phyloP scores from a whole-genome alignment of 2,797 vertebrate genomes.

The Parauchenoglanis punctatus region DNA sequence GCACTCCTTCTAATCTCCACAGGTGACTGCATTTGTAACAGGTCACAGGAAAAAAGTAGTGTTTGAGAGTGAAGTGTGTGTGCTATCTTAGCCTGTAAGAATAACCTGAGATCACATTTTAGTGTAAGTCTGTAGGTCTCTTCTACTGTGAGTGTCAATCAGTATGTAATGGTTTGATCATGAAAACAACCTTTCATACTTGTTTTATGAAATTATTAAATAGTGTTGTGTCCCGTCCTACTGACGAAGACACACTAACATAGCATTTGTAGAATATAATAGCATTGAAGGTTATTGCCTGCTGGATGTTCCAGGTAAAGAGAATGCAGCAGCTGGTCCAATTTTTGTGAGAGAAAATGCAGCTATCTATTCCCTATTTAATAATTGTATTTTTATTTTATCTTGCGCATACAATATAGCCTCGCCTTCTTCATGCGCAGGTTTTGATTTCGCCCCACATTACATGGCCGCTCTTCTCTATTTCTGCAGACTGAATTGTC shows the following conservation, averaged over 20 bases:
- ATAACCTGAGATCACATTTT: slow-evolving; percentile 8
- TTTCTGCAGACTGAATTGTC: slow-evolving; percentile 53
- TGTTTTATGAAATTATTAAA: not conserved
- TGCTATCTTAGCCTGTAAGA: slow-evolving; percentile 4
- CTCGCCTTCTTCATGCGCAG: slow-evolving; percentile 12
- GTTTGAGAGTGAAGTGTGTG: slow-evolving; percentile 6
- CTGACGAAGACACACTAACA: slow-evolving; percentile 7
- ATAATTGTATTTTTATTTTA: slow-evolving; percentile 46
- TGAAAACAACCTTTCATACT: not conserved
- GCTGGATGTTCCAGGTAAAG: slow-evolving; percentile 1
- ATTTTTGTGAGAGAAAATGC: slow-evolving; percentile 1
- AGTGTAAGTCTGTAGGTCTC: not conserved
- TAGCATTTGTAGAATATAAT: slow-evolving; percentile 10
- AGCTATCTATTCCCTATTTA: slow-evolving; percentile 17
- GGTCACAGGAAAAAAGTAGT: slow-evolving; percentile 48
- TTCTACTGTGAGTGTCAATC: slow-evolving; percentile 6
- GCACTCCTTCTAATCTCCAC: slow-evolving; percentile 62
- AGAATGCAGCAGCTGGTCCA: not conserved
- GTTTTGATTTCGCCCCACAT: slow-evolving; percentile 32
- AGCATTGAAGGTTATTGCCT: slow-evolving; percentile 2
- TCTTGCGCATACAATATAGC: slow-evolving; percentile 25
- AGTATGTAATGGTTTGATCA: slow-evolving; percentile 3
- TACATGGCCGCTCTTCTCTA: slow-evolving; percentile 23
- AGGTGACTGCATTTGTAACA: slow-evolving; percentile 58
- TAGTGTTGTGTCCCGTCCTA: not conserved